Conservation (phyloP, 2,797 vertebrate species). For the Paedocypris micromegethes region DNA sequence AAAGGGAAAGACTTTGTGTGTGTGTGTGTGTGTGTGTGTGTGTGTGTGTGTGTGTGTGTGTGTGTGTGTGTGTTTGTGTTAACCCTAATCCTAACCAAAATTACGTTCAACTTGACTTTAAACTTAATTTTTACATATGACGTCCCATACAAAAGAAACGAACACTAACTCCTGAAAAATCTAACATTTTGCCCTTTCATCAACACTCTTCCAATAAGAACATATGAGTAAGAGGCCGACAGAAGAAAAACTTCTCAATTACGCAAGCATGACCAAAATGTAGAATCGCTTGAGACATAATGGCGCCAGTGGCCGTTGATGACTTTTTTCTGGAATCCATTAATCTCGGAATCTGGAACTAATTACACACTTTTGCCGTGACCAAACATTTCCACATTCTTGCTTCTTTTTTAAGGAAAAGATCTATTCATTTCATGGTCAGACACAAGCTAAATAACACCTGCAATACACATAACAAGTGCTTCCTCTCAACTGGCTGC, state of each 20-base stretch:
- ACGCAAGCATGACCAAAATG: neutral
- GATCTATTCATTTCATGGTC: conserved; percentile 20
- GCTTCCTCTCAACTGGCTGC: conserved; percentile 12
- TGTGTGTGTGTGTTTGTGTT: too few relatives aligned
- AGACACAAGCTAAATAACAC: conserved; percentile 27
- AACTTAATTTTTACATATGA: too few relatives aligned
- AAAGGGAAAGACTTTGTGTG: too few relatives aligned
- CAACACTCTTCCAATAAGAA: too few relatives aligned
- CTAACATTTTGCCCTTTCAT: too few relatives aligned
- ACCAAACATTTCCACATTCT: conserved; percentile 10
- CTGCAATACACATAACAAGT: conserved; percentile 10
- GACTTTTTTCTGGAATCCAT: conserved; percentile 30
- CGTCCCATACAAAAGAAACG: too few relatives aligned
- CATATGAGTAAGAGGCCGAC: neutral
- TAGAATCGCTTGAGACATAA: conserved; percentile 29
- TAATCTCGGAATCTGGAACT: conserved; percentile 36
- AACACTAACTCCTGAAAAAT: too few relatives aligned
- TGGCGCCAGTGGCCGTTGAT: conserved; percentile 29
- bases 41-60: too few relatives aligned
- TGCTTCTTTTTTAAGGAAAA: conserved; percentile 17
- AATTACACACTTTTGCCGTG: conserved; percentile 21
- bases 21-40: too few relatives aligned
- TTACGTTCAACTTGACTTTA: too few relatives aligned
- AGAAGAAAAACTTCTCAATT: conserved; percentile 10
- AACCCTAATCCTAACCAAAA: too few relatives aligned